These are phyloP conservation scores for Parambassis ranga DNA, from an alignment of 2,797 vertebrate genomes.

Conservation along the genomic window DNA sequence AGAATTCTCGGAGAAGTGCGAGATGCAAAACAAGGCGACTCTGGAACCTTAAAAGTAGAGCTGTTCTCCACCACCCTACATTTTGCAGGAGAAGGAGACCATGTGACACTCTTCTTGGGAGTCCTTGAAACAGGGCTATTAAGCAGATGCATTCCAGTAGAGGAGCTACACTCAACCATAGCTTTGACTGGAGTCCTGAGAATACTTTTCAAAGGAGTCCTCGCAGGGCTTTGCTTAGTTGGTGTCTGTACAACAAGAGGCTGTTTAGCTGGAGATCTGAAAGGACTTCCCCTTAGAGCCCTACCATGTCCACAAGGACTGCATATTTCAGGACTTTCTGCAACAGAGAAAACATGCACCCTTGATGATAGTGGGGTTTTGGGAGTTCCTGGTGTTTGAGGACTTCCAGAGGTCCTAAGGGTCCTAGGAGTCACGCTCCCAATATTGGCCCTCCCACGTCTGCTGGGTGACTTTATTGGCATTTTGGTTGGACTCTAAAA, in stretches of 20 bases:
- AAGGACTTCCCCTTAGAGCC: slow-evolving; percentile 63
- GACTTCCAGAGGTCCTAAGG: slow-evolving; percentile 40
- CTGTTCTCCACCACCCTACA: slow-evolving; percentile 3
- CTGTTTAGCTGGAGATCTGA: slow-evolving; percentile 57
- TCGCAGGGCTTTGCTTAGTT: slow-evolving; percentile 58
- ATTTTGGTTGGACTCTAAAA: slow-evolving; percentile 79
- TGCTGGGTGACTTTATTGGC: slow-evolving; percentile 73
- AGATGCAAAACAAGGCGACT: slow-evolving; percentile 54
- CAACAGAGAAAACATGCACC: background rate
- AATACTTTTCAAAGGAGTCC: slow-evolving; percentile 73
- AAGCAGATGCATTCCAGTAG: background rate
- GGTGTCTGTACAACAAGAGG: slow-evolving; percentile 49
- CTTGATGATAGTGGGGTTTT: slow-evolving; percentile 47
- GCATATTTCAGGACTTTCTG: slow-evolving; percentile 48
- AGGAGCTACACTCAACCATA: slow-evolving; percentile 24
- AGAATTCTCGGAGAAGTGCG: slow-evolving; percentile 53
- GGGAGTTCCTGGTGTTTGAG: slow-evolving; percentile 24
- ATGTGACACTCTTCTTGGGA: slow-evolving; percentile 75
- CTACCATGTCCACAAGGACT: slow-evolving; percentile 26
- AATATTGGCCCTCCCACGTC: slow-evolving; percentile 24
- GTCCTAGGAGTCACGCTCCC: slow-evolving; percentile 40
- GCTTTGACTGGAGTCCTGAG: slow-evolving; percentile 75
- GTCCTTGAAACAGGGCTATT: slow-evolving; percentile 57
- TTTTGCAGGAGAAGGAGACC: slow-evolving; percentile 78
- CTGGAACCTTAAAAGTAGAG: slow-evolving; percentile 66